Base-by-base conservation (phyloP, 2,113 vertebrate species). In the Salminus brasiliensis region DNA sequence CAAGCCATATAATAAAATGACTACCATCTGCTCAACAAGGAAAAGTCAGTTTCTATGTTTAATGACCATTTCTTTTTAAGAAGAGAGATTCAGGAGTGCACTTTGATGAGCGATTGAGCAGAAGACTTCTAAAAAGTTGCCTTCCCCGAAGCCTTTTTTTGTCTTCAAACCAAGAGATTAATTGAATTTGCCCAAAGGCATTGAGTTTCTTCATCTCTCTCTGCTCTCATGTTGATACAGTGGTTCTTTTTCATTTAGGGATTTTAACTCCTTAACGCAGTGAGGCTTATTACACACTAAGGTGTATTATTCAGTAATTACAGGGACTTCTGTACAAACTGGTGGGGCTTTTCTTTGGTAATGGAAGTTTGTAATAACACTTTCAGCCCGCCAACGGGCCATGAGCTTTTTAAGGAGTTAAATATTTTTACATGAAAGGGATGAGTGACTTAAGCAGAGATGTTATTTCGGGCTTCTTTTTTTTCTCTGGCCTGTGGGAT, bases 351-450 rank as follows among this genome's bases (percentile, higher is more conserved):
- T n/a, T n/a, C n/a, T n/a, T n/a, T n/a, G n/a, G n/a, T n/a, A n/a
- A n/a, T n/a, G n/a, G n/a, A n/a, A n/a, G n/a, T n/a, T n/a, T n/a
- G n/a, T n/a, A n/a, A n/a, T n/a, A n/a, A n/a, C n/a, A n/a, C n/a
- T n/a, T n/a, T n/a, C n/a, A n/a, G n/a, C n/a, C n/a, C n/a, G n/a
- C n/a, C n/a, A n/a, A n/a, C n/a, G n/a, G n/a, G n/a, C n/a, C n/a
- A n/a, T n/a, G n/a, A n/a, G n/a, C n/a, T n/a, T n/a, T n/a, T n/a
- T n/a, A n/a, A n/a, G n/a, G n/a, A n/a, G n/a, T n/a, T n/a, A 80
- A 87, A 86, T 86, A 79, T 84, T 84, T 85, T 81, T 49, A 84
- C 76, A 81, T 84, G 67, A 87, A 89, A 88, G 84, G 27, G 62
- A 41, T 83, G 80, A 74, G 83, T 82, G 80, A 83, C 78, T 78